A percentile compares a stretch with the other conserved stretches of the same genome.
These are phyloP conservation scores for Agrilus biguttatus DNA, from an alignment of 2,888 invertebrate genomes.

Conservation along the genomic window DNA sequence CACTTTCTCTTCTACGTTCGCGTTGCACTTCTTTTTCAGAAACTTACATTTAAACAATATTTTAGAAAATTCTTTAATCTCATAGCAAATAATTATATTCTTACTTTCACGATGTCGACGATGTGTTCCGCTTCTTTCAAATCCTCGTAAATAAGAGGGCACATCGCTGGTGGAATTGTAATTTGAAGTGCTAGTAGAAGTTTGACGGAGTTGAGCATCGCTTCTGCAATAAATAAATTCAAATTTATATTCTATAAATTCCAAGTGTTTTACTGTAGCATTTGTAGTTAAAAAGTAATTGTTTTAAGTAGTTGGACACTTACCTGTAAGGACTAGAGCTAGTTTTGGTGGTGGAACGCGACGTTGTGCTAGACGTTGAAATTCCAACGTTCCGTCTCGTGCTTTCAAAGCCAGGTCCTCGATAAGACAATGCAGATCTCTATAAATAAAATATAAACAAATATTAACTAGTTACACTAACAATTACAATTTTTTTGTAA, in stretches of 20 bases:
- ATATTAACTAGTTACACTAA: neutral
- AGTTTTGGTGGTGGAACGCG: conserved; percentile 86
- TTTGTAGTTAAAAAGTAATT: neutral
- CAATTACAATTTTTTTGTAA: neutral
- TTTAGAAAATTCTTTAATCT: too few relatives aligned
- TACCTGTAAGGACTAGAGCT: conserved; percentile 83
- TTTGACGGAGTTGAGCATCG: conserved; percentile 70
- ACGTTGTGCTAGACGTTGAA: conserved; percentile 89
- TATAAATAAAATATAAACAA: conserved; percentile 14
- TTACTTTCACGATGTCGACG: conserved; percentile 18
- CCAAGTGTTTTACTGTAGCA: too few relatives aligned
- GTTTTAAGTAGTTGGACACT: neutral
- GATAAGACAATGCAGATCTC: conserved; percentile 73
- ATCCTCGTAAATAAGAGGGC: conserved; percentile 55
- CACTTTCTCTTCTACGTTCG: conserved; percentile 35
- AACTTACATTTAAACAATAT: conserved; percentile 9
- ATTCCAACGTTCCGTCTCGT: conserved; percentile 73
- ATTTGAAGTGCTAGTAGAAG: conserved; percentile 75
- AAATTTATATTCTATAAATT: too few relatives aligned
- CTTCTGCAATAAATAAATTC: conserved; percentile 37
- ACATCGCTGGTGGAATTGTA: conserved; percentile 71
- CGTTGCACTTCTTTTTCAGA: conserved; percentile 23
- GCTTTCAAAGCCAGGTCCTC: conserved; percentile 49
- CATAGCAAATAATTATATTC: neutral
- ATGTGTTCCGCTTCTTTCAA: conserved; percentile 41